A percentile compares a stretch with the other conserved stretches of the same genome.
Conservation (phyloP, 2,113 vertebrate species). For the Actenoides hombroni region DNA sequence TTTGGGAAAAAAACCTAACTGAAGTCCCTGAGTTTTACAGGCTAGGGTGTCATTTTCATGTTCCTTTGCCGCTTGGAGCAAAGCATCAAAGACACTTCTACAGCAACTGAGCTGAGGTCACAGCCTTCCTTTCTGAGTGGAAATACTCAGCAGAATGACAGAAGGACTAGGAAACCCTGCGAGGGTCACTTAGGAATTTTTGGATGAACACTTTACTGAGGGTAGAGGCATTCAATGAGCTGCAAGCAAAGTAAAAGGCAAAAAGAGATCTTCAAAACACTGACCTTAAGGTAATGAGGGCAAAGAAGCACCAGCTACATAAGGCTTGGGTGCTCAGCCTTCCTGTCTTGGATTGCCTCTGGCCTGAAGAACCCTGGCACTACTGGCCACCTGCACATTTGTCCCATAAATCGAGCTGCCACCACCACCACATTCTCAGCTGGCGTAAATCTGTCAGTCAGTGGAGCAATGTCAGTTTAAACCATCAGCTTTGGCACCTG, state of each 20-base stretch:
- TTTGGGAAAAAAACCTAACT: not conserved
- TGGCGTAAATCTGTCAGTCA: not conserved
- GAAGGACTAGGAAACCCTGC: not conserved
- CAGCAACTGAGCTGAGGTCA: not conserved
- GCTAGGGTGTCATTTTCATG: not conserved
- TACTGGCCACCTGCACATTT: not conserved
- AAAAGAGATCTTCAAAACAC: not conserved
- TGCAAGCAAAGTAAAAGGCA: not conserved
- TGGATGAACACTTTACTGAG: not conserved
- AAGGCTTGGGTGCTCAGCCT: not conserved
- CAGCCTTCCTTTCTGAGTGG: not conserved
- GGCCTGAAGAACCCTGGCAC: not conserved
- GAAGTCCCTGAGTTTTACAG: not conserved
- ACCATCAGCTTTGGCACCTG: slow-evolving; percentile 38
- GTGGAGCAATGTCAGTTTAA: slow-evolving; percentile 29
- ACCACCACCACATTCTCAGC: slow-evolving; percentile 7
- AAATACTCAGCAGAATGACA: not conserved
- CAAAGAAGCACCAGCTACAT: not conserved
- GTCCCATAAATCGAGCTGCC: not conserved
- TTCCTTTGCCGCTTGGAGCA: not conserved
- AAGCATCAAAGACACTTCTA: not conserved
- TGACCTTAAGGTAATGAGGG: not conserved
- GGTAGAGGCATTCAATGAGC: not conserved
- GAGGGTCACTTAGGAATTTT: not conserved
- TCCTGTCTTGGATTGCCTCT: not conserved